Evolutionary conservation across 1,140 invertebrate genomes (phyloP), one percentile per base, ranked within the genome.

Genomic region (Steinernema feltiae): DNA sequence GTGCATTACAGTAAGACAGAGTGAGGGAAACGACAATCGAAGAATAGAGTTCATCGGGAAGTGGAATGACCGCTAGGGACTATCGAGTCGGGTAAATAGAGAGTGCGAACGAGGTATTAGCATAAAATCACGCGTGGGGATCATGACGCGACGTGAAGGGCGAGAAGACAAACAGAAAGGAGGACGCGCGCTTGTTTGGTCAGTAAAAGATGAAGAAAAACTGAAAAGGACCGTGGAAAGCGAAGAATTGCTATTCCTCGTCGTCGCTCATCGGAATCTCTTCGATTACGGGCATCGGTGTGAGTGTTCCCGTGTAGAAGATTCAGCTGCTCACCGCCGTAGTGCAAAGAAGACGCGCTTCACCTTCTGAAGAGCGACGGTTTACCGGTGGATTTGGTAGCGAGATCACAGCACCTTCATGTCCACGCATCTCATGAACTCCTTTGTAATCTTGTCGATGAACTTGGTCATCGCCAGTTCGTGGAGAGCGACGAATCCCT

Each of bases 221-320:
- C n/a, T n/a, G n/a, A n/a, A n/a, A n/a, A n/a, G n/a, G n/a, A n/a
- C n/a, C n/a, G n/a, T n/a, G n/a, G n/a, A n/a, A n/a, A n/a, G n/a
- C n/a, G n/a, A n/a, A n/a, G n/a, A n/a, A n/a, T n/a, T n/a, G n/a
- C n/a, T n/a, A n/a, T 30, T 86, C 84, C 15, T 89, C 89, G 70
- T 88, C 88, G 72, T 91, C 90, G 27, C 95, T 93, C 53, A 63
- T 63, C 15, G 53, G 53, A 21, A 63, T 27, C 7, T 3, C 83
- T 95, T 94, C 17, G 97, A 87, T 87, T 98, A 95, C 0, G 93
- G 92, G 92, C 98, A 95, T 0, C 95, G 95, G 88, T 97, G 98
- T 78, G 95, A 89, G 95, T 95, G 70, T 98, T 89, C 30, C 94
- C 94, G 29, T 93, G 95, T 48, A 99, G 87, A 86, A 95, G 93